Evolutionary conservation across 2,797 vertebrate genomes (phyloP).

Genomic region (Siniperca obscura): DNA sequence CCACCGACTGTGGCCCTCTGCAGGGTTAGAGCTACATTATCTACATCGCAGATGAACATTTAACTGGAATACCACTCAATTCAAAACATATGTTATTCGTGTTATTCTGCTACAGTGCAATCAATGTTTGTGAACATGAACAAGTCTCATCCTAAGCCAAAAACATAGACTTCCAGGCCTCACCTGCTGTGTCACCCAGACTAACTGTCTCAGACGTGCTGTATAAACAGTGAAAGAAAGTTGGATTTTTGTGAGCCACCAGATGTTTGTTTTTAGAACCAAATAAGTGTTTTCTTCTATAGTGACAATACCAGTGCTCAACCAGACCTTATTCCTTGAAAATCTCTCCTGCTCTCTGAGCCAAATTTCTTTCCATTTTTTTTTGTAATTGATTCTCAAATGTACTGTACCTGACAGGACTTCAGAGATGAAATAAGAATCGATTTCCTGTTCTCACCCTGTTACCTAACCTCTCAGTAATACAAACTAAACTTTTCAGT

Average conservation of each 20-base stretch:
- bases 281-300: neutral
- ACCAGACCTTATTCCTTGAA: neutral
- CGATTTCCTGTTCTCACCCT: neutral
- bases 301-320: neutral
- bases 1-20: slow-evolving; percentile 14
- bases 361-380: no score
- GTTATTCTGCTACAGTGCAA: neutral
- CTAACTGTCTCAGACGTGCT: neutral
- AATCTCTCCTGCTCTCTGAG: neutral
- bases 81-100: slow-evolving; percentile 22
- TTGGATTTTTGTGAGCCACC: slow-evolving; percentile 12
- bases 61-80: slow-evolving; percentile 36
- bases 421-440: neutral
- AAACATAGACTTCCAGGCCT: slow-evolving; percentile 16
- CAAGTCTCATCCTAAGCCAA: slow-evolving; percentile 22
- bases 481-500: slow-evolving; percentile 5
- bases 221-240: neutral
- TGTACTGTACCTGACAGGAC: neutral
- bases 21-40: slow-evolving; percentile 40
- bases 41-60: slow-evolving; percentile 37
- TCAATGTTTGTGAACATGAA: slow-evolving; percentile 32
- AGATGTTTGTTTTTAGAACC: slow-evolving; percentile 27
- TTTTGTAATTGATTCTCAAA: neutral
- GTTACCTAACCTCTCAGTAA: neutral
- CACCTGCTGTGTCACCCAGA: slow-evolving; percentile 33